Conservation (phyloP, 1,140 invertebrate species). For the Dinothrombium tinctorium region DNA sequence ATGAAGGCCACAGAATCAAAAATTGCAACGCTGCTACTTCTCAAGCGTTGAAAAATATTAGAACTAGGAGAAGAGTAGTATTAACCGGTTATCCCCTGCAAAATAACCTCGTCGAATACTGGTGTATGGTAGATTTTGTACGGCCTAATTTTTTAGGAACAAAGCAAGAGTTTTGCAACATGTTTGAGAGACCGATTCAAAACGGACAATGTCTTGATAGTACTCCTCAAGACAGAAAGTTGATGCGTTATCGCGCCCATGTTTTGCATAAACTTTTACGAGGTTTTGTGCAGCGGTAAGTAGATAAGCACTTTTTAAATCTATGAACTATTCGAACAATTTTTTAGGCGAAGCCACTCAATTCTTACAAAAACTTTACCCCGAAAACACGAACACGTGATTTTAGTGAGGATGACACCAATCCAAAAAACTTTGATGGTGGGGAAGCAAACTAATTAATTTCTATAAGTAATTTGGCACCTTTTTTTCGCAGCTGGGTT, state of each 20-base stretch:
- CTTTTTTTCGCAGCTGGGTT: too few species aligned
- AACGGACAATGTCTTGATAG: conserved; percentile 84
- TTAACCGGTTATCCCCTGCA: conserved; percentile 88
- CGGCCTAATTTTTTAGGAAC: conserved; percentile 65
- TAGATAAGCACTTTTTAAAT: neutral
- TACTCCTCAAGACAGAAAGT: conserved; percentile 58
- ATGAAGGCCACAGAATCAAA: conserved; percentile 89
- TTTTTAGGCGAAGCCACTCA: conserved; percentile 48
- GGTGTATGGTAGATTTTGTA: conserved; percentile 89
- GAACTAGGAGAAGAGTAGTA: conserved; percentile 55
- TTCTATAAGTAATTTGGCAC: too few species aligned
- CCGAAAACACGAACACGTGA: conserved; percentile 71
- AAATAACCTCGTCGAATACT: conserved; percentile 85
- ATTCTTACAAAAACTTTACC: conserved; percentile 64
- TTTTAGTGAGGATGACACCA: conserved; percentile 59
- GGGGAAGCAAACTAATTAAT: too few species aligned
- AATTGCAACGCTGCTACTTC: conserved; percentile 83
- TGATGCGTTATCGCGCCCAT: conserved; percentile 70
- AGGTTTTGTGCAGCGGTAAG: conserved; percentile 61
- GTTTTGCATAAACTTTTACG: conserved; percentile 66
- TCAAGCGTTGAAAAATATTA: conserved; percentile 66
- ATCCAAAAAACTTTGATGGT: conserved; percentile 51
- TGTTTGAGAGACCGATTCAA: conserved; percentile 51
- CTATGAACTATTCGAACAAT: conserved; percentile 15
- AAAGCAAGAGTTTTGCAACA: conserved; percentile 78